Conservation (phyloP, 2,888 invertebrate species). For the Ferdinandea cuprea region DNA sequence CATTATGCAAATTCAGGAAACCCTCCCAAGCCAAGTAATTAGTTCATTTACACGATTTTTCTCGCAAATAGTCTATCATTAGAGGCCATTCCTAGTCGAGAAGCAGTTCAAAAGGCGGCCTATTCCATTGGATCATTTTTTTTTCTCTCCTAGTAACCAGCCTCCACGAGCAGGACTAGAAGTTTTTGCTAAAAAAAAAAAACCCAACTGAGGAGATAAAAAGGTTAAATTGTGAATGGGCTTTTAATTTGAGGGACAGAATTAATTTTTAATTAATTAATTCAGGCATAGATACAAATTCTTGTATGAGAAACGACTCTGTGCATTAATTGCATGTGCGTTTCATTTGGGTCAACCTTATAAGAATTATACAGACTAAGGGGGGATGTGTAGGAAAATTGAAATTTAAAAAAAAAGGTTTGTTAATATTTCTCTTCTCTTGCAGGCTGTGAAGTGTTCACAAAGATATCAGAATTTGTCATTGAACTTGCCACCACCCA, state of each 20-base stretch:
- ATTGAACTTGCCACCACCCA: slow-evolving; percentile 80
- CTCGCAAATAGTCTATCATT: slow-evolving; percentile 40
- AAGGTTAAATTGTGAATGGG: slow-evolving; percentile 43
- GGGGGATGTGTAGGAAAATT: not conserved
- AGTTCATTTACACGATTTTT: slow-evolving; percentile 67
- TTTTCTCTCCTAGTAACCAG: slow-evolving; percentile 42
- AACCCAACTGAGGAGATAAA: slow-evolving; percentile 18
- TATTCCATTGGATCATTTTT: slow-evolving; percentile 10
- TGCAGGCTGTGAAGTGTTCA: slow-evolving; percentile 81
- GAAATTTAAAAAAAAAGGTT: not conserved
- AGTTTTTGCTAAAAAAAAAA: slow-evolving; percentile 39
- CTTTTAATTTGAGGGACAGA: slow-evolving; percentile 57
- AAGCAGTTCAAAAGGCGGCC: not conserved
- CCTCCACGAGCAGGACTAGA: slow-evolving; percentile 26
- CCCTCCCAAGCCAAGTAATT: slow-evolving; percentile 63
- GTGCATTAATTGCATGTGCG: slow-evolving; percentile 26
- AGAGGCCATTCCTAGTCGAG: slow-evolving; percentile 24
- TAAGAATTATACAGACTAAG: not conserved
- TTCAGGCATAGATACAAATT: slow-evolving; percentile 23
- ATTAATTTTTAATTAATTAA: slow-evolving; percentile 50
- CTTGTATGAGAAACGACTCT: slow-evolving; percentile 8
- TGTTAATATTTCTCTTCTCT: slow-evolving; percentile 51
- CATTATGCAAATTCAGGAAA: slow-evolving; percentile 63
- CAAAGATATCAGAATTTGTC: slow-evolving; percentile 79
- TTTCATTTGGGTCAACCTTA: not conserved